Conservation (phyloP, 2,113 vertebrate genomes). For the Todiramphus saurophagus region DNA sequence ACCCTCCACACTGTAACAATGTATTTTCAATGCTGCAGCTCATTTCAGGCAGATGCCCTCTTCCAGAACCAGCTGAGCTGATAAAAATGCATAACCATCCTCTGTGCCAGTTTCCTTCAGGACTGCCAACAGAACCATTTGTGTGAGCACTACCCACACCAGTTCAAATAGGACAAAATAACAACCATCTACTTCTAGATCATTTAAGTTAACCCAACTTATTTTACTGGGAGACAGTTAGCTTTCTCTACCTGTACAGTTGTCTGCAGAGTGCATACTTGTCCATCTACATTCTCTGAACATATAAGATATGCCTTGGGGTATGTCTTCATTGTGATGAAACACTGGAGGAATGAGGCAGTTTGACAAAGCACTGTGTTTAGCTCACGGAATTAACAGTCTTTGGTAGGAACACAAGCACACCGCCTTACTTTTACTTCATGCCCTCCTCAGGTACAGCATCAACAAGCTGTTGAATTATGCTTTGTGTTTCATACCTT, state of each 20-base stretch:
- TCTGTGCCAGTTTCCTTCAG: conserved; percentile 56
- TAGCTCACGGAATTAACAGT: neutral
- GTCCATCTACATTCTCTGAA: neutral
- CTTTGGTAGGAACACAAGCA: neutral
- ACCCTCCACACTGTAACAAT: neutral
- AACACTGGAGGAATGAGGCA: neutral
- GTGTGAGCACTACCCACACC: neutral
- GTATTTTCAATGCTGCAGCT: conserved; percentile 7
- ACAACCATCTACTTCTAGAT: neutral
- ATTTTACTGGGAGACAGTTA: neutral
- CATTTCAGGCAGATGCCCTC: conserved; percentile 16
- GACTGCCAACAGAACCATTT: conserved; percentile 43
- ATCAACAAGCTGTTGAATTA: neutral
- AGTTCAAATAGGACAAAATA: conserved; percentile 27
- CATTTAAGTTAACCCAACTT: neutral
- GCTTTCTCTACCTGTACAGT: neutral
- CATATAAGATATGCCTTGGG: neutral
- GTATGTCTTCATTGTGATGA: neutral
- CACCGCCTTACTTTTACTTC: neutral
- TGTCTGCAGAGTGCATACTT: neutral
- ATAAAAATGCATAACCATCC: conserved; percentile 65
- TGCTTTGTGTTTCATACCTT: neutral
- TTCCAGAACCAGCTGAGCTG: conserved; percentile 52
- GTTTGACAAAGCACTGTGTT: neutral
- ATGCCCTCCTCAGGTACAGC: neutral